Evolutionary conservation across 2,888 invertebrate species (phyloP), one percentile per base, ranked within the genome.

Genomic region (Brachycybe producta): DNA sequence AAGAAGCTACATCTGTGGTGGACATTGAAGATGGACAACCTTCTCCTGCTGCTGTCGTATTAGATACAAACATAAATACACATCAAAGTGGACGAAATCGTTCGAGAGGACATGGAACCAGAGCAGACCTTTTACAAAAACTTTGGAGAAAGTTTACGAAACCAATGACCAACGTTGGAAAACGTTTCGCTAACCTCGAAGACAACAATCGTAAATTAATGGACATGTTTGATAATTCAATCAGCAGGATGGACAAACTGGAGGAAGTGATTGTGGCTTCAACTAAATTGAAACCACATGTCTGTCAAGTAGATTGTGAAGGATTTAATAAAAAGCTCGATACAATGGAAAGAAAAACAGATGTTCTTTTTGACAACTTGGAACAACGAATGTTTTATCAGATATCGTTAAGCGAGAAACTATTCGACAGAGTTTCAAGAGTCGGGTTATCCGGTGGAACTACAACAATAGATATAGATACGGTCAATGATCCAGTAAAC

Each of bases 341-440:
- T n/a, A 45, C 13, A 5, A 15, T 32, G 3, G 19, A 19, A 5
- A 45, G 8, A 11, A 30, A 21, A 11, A 2, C 35, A 21, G 45
- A 35, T 21, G 34, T 23, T 13, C 45, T 24, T 24, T 30, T 30
- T 21, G 24, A 30, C 21, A 36, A 24, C 13, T 32, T 45, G 7
- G 45, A 45, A 23, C 45, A 45, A 45, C 8, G 45, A 11, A 23
- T 45, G 19, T 19, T 45, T 3, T 35, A 45, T 32, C 45, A 45
- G 11, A 35, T 13, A 19, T 35, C 32, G 3, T n/a, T 34, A 2
- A 45, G 19, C 34, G 45, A 45, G 35, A 45, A 45, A 32, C 8
- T 45, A 23, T 35, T 45, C 23, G 45, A 45, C 23, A 45, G 27
- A 19, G 11, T 45, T 17, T 21, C 35, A 19, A 45, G 17, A 30